Base-by-base conservation (phyloP, 1,140 invertebrate species). In the Brachionus rubens region DNA sequence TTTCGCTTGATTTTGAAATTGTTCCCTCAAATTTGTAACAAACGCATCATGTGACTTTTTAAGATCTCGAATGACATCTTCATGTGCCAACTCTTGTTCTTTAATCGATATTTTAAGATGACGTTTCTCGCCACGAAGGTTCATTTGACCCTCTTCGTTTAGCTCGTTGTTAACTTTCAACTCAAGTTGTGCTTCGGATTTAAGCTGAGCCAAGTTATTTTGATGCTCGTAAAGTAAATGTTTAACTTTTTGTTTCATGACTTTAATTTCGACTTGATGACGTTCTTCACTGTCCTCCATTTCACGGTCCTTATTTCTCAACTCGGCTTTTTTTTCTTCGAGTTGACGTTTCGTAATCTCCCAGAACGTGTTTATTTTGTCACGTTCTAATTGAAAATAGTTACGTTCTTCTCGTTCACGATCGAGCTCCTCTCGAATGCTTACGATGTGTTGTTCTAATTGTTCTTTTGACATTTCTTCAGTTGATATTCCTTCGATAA, bases 351-450 rank as follows among this genome's bases (percentile, higher is more conserved):
- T 88, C 1, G 91, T 91, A 52, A 93, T 91, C 83, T 96, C 93
- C 93, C 93, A 96, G 84, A 95, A 95, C 30, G 91, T 92, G 77
- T 92, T 88, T 14, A 96, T 88, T 85, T 95, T 95, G 82, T 97
- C 94, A 79, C 94, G 87, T 84, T 98, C 94, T 62, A 96, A 82
- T 86, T 96, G 94, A 80, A 96, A 96, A 81, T 91, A 96, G 83
- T 96, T 96, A 78, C 94, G 86, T 83, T 97, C 93, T 84, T 96
- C 93, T 79, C 93, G 87, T 85, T 96, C 94, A 50, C 92, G 88
- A 80, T 96, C 93, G 81, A 96, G 86, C 85, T 96, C 93, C 77
- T 94, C 91, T 80, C 92, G 89, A n/a, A 96, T 89, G 80, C 90
- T 88, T 28, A 90, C 86, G 7, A 92, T 89, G 81, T 95, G 94